Base-by-base conservation (phyloP, 2,797 vertebrate species). In the Gymnocypris eckloni region DNA sequence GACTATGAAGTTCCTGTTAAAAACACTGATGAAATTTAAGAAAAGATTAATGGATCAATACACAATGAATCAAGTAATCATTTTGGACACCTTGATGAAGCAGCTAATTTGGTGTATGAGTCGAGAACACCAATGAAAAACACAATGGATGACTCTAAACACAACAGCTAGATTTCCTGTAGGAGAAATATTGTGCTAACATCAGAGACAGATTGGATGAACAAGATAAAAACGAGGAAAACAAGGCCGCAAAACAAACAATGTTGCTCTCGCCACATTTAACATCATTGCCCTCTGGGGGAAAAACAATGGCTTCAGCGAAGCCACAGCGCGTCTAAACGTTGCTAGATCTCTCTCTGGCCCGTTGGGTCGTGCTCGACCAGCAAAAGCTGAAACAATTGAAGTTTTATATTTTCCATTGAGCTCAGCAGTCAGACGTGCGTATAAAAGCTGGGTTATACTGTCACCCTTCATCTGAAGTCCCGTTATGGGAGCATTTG, bases 311-410 rank as follows among this genome's bases (percentile, higher is more conserved):
- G 91, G 91, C 89, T 82, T 91, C 91, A 91, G 91, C 89, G 82
- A 72, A 88, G 90, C 86, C 83, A 43, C 61, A 90, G 86, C 81
- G 37, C 41, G 25, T 94, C 93, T 89, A 89, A 92, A 90, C 89
- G 75, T 91, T 96, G 93, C 94, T 94, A 93, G 95, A 95, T 95
- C 88, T 93, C 92, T 95, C 94, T 95, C 82, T 91, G 93, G 90
- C 89, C 90, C 81, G 86, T 86, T 85, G 87, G 88, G 87, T 90
- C 54, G 64, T 89, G 92, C 93, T 91, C 87, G 28, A 88, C 89
- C 93, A 93, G 92, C 94, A 93, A 92, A 91, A 87, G 91, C 66
- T 72, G 83, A 92, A 94, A 93, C 93, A 94, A 93, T 88, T 91
- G 83, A 88, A 89, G 87, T 87, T 92, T 86, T 86, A 81, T 86